Base-by-base conservation (phyloP, 2,113 vertebrate genomes). In the Vidua macroura region DNA sequence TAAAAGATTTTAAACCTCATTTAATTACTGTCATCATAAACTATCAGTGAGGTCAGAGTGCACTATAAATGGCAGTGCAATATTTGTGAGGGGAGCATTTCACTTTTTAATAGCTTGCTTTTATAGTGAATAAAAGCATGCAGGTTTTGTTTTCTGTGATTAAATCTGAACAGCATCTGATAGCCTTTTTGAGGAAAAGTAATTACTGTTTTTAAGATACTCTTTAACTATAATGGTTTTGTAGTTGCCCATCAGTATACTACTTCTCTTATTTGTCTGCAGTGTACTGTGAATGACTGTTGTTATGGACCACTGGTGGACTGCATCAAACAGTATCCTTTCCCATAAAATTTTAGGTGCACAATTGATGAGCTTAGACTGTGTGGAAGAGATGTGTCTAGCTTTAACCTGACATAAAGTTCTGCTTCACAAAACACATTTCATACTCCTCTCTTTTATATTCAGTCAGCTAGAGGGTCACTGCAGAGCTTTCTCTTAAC, bases 241-340 rank as follows among this genome's bases (percentile, higher is more conserved):
- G 78, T 93, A 88, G 86, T 94, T 91, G 9, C 86, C 80, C 43
- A 84, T 91, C 80, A 76, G 83, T 68, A 63, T 52, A 92, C 83
- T 90, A 83, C 66, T 92, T 82, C 92, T 97, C 96, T 97, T 97
- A 90, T 97, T 97, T 97, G 80, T 97, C 97, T 98, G 97, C 98
- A 99, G 99, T 99, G 99, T 98, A 99, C 98, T 95, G 98, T 99
- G 98, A 99, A 99, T 91, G 99, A 99, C 98, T 99, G 98, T 97
- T 99, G 99, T 99, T 99, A 99, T 98, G 99, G 99, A 98, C 99
- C 99, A 92, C 98, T 99, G 99, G 99, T 99, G 97, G 99, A 99
- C 98, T 99, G 99, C 99, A 99, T 99, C 99, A 99, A 99, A 99
- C 99, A 99, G 99, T 99, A 99, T 99, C 99, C 99, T 99, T 98